Conservation (phyloP, 2,113 vertebrate species). For the Pionites leucogaster region DNA sequence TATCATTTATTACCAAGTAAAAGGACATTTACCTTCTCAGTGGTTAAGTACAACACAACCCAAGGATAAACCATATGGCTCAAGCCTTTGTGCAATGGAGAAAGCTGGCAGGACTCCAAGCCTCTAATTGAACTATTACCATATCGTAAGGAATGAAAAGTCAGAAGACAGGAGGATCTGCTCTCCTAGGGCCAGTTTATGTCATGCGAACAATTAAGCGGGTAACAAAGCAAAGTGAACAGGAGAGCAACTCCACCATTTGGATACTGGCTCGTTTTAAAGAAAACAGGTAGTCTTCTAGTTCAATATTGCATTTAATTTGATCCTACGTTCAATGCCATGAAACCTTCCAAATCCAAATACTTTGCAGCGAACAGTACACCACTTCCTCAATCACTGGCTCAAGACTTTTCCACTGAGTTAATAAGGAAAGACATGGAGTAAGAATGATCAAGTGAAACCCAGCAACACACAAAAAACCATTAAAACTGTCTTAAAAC, state of each 20-base stretch:
- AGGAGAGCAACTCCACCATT: background rate
- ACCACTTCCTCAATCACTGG: rapidly evolving
- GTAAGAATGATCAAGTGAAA: background rate
- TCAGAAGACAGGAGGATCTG: background rate
- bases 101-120: background rate
- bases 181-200: background rate
- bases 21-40: background rate
- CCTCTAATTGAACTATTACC: background rate
- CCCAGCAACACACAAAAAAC: background rate
- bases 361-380: background rate
- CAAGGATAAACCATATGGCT: background rate
- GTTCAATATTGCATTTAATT: background rate
- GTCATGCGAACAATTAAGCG: background rate
- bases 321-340: background rate
- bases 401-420: background rate
- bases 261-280: background rate
- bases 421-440: background rate
- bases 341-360: background rate
- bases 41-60: background rate
- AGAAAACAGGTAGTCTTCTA: background rate
- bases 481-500: background rate
- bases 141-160: background rate
- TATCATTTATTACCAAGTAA: background rate
- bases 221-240: background rate
- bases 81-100: background rate